A percentile compares a stretch with the other conserved stretches of the same genome.
Conservation (phyloP, 1,140 invertebrate genomes). For the Panagrolaimus sp. region DNA sequence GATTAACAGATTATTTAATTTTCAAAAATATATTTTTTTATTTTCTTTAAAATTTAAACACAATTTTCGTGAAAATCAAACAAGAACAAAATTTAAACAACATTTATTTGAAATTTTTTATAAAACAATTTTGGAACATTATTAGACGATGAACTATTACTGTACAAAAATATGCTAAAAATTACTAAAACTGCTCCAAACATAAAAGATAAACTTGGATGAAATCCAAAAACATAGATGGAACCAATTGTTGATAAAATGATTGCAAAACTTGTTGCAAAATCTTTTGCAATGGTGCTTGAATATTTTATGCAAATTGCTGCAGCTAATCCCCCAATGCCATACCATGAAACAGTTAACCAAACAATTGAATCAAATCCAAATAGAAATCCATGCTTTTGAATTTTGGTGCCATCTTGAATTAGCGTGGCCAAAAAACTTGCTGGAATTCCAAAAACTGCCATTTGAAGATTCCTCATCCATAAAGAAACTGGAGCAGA, state of each 20-base stretch:
- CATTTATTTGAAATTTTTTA: no score
- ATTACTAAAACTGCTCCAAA: constrained; percentile 9
- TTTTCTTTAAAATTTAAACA: no score
- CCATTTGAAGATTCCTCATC: constrained; percentile 82
- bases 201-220: background rate
- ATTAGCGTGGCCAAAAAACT: background rate
- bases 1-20: no score
- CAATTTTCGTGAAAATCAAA: no score
- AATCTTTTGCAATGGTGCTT: constrained; percentile 60
- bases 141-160: no score
- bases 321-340: constrained; percentile 59
- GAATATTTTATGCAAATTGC: constrained; percentile 63
- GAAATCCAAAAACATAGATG: constrained; percentile 5
- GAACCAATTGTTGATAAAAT: background rate
- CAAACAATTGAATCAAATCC: constrained; percentile 61
- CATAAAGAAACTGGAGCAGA: constrained; percentile 79
- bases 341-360: constrained; percentile 52
- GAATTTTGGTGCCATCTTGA: constrained; percentile 52
- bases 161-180: background rate
- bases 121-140: no score
- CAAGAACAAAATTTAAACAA: no score
- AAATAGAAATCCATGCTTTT: constrained; percentile 60
- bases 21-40: no score
- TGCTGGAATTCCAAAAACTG: background rate
- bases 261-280: background rate